Percentiles rank a stretch among this genome's conserved stretches.
Conservation (phyloP, 2,113 vertebrate species). For the Synchiropus splendidus region DNA sequence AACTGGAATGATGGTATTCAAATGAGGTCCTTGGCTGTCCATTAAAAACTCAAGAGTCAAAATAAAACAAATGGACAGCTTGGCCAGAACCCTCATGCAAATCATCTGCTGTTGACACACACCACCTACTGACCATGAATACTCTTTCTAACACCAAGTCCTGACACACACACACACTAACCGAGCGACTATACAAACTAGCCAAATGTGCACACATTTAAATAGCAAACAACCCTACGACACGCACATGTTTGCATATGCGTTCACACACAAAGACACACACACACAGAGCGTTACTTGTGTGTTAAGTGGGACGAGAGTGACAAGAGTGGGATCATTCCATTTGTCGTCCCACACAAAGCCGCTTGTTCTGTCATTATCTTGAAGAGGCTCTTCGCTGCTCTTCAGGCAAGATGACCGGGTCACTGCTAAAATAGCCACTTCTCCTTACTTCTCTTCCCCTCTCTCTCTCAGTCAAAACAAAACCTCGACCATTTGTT, state of each 20-base stretch:
- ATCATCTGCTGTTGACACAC: slow-evolving; percentile 51
- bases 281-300: slow-evolving; percentile 5
- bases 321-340: slow-evolving; percentile 49
- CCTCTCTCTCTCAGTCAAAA: slow-evolving; percentile 25
- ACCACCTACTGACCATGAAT: slow-evolving; percentile 47
- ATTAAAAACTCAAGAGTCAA: slow-evolving; percentile 47
- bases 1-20: slow-evolving; percentile 32
- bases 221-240: slow-evolving; percentile 31
- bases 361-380: slow-evolving; percentile 67
- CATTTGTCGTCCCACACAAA: slow-evolving; percentile 59
- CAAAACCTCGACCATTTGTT: slow-evolving; percentile 57
- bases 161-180: slow-evolving; percentile 13
- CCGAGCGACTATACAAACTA: slow-evolving; percentile 25
- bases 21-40: slow-evolving; percentile 42
- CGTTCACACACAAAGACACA: slow-evolving; percentile 20
- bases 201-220: slow-evolving; percentile 47
- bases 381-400: slow-evolving; percentile 58
- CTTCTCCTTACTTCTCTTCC: slow-evolving; percentile 31
- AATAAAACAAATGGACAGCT: slow-evolving; percentile 52
- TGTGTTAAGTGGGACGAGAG: no score
- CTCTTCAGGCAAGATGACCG: slow-evolving; percentile 51
- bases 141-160: slow-evolving; percentile 35
- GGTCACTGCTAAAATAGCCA: slow-evolving; percentile 55
- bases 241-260: slow-evolving; percentile 38
- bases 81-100: slow-evolving; percentile 51